Evolutionary conservation across 2,113 vertebrate genomes (phyloP), one percentile per base, ranked within the genome.

Genomic region (Alosa alosa): DNA sequence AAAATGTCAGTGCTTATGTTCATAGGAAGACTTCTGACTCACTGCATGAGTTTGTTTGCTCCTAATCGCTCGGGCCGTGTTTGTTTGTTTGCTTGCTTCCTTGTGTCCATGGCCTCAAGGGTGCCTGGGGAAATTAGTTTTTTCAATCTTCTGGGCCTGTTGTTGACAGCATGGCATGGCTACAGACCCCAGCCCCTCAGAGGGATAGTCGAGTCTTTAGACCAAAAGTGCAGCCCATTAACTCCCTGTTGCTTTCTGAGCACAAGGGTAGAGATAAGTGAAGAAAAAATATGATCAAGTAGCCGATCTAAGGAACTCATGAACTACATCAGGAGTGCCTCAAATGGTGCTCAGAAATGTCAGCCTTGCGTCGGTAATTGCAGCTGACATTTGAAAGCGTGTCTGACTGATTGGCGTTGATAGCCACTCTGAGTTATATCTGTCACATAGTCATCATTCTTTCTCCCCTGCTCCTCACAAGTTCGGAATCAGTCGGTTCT

Each of bases 261-360:
- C 6, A 25, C n/a, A 25, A n/a, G 25, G 25, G 25, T 1, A 25
- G 9, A 36, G 64, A 25, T 31, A 31, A 31, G n/a, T 2, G 7
- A 36, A 9, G 36, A 36, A 36, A 31, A 36, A 72, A 31, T 9
- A 72, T 72, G 64, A 36, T 10, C 64, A 36, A 11, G 25, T 72
- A 9, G 64, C 41, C 41, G 2, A 44, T 2, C 25, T 72, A 72
- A 31, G 31, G 64, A 72, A 64, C 57, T 64, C 57, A 7, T 64
- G 31, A 31, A 36, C n/a, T 9, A 72, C 64, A 72, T 25, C 31
- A 31, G 25, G 64, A 72, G 64, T 72, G 11, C n/a, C 64, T 7
- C 31, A 72, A 72, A 72, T 72, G 64, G n/a, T 72, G 25, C 64
- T 3, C 31, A 72, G 64, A 72, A 72, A 72, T 72, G 64, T 72